Percentiles rank a stretch among this genome's conserved stretches.
These are phyloP conservation scores for Gorsachius goisagi DNA, from an alignment of 2,113 vertebrate species.

Conservation along the genomic window DNA sequence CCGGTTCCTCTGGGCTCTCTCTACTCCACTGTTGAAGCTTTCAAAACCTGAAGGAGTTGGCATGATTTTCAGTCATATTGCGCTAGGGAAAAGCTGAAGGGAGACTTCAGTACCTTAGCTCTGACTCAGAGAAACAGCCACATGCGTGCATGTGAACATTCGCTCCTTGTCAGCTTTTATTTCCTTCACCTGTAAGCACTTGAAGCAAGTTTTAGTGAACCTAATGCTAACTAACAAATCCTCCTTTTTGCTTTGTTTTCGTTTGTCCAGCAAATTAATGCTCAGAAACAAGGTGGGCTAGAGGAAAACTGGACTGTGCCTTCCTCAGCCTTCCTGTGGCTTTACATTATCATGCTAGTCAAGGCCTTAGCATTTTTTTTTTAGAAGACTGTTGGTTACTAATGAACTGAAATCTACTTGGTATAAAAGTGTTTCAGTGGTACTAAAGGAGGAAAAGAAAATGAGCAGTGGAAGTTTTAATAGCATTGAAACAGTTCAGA, in stretches of 20 bases:
- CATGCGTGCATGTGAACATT: accelerated
- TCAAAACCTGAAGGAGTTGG: background rate
- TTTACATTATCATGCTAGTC: background rate
- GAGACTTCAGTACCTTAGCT: background rate
- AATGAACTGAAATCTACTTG: background rate
- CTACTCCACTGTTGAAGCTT: background rate
- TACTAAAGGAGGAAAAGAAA: background rate
- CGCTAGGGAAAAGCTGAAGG: background rate
- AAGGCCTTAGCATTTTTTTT: background rate
- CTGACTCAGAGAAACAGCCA: background rate
- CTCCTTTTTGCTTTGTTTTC: background rate
- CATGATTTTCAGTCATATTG: background rate
- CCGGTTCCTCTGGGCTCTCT: background rate
- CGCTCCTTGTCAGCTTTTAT: background rate
- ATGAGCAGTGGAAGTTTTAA: background rate
- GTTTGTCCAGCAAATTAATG: background rate
- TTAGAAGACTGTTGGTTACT: background rate
- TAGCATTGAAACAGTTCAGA: constrained; percentile 19
- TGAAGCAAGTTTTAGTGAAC: background rate
- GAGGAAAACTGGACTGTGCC: background rate
- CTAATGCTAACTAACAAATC: background rate
- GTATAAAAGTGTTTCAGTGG: background rate
- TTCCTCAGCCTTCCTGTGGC: background rate
- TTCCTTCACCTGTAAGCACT: background rate
- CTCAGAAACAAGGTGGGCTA: background rate